Evolutionary conservation across 2,797 vertebrate genomes (phyloP).

Genomic region (Columba guinea): DNA sequence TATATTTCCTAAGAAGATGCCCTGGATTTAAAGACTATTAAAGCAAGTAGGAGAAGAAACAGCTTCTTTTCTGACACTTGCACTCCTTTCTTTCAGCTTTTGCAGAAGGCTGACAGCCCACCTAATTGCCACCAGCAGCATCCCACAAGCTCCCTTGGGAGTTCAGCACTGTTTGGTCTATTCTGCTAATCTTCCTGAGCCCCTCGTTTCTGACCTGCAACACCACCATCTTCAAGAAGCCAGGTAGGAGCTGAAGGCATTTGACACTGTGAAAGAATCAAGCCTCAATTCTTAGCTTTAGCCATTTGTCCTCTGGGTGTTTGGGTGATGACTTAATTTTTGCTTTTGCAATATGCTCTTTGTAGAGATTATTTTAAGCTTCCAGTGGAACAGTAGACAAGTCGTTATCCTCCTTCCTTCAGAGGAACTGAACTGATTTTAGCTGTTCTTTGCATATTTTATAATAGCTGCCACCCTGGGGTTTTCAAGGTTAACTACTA

Average conservation of each 20-base stretch:
- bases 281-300: not conserved
- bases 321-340: not conserved
- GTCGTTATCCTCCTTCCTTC: not conserved
- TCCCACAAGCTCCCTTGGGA: not conserved
- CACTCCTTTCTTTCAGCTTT: not conserved
- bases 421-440: not conserved
- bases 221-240: not conserved
- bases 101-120: not conserved
- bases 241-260: not conserved
- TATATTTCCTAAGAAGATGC: conserved; percentile 15
- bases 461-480: not conserved
- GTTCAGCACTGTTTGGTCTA: not conserved
- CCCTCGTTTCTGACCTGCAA: not conserved
- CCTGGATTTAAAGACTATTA: conserved; percentile 17
- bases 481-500: not conserved
- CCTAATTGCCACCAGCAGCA: not conserved
- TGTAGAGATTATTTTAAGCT: not conserved
- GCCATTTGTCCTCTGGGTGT: not conserved
- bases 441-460: not conserved
- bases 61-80: not conserved
- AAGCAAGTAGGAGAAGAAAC: not conserved
- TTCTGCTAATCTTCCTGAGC: not conserved
- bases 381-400: not conserved
- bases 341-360: not conserved
- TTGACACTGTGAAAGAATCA: not conserved